phyloP scores from a whole-genome alignment of 2,888 invertebrate genomes.

The Meloe dianella region DNA sequence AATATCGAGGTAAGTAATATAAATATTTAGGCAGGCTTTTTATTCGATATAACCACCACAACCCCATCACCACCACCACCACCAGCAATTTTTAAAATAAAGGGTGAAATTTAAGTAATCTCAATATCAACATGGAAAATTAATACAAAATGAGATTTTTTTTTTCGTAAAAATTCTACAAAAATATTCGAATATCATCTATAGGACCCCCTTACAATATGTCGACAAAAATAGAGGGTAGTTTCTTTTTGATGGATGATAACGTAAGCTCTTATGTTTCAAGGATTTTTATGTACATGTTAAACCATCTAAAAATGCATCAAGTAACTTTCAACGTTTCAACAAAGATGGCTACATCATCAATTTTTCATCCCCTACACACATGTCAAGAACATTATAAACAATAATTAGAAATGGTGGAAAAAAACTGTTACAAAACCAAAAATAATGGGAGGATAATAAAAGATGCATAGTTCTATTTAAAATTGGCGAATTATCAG shows the following conservation, averaged over 20 bases:
- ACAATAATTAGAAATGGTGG: conserved; percentile 17
- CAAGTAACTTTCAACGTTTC: conserved; percentile 1
- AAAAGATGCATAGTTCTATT: not conserved
- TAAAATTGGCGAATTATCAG: not conserved
- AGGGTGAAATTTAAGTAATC: conserved; percentile 42
- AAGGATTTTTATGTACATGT: conserved; percentile 16
- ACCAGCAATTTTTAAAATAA: conserved; percentile 30
- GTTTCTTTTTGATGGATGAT: conserved; percentile 26
- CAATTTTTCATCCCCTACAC: not conserved
- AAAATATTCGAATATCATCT: conserved; percentile 10
- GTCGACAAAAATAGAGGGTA: conserved; percentile 16
- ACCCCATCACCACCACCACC: not conserved
- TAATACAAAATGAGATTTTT: conserved; percentile 14
- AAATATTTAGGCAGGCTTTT: conserved; percentile 47
- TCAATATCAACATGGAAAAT: conserved; percentile 35
- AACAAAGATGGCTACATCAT: not conserved
- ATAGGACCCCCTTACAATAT: conserved; percentile 13
- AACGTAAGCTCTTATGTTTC: conserved; percentile 20
- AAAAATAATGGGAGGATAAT: conserved; percentile 13
- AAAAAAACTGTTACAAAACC: conserved; percentile 15
- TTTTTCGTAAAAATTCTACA: not conserved
- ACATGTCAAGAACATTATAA: not conserved
- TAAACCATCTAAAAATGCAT: conserved; percentile 4
- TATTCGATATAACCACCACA: conserved; percentile 33
- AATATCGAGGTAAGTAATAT: conserved; percentile 39